phyloP scores from a whole-genome alignment of 1,140 invertebrate species.

The Anthonomus grandis region DNA sequence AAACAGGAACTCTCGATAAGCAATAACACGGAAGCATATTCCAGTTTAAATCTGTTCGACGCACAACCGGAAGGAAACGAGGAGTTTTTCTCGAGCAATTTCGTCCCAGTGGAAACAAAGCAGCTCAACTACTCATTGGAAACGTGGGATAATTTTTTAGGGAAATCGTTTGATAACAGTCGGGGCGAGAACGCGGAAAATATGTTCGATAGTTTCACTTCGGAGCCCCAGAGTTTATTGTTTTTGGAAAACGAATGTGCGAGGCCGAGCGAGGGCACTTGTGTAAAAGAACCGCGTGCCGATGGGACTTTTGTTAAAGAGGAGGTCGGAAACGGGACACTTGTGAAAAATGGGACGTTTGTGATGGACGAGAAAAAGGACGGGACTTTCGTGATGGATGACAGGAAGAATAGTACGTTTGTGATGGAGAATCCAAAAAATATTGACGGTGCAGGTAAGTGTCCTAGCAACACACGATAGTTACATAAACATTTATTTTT shows the following conservation, averaged over 20 bases:
- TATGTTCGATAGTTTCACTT: slow-evolving; percentile 44
- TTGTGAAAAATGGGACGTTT: slow-evolving; percentile 23
- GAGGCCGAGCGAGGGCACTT: too few relatives aligned
- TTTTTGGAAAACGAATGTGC: slow-evolving; percentile 35
- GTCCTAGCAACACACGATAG: too few relatives aligned
- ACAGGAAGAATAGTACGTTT: slow-evolving; percentile 22
- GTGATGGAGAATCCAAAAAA: slow-evolving; percentile 16
- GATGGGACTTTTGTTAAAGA: background rate
- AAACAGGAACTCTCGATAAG: slow-evolving; percentile 31
- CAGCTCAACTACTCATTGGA: slow-evolving; percentile 46
- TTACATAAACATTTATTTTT: too few relatives aligned
- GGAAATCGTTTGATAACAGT: slow-evolving; percentile 41
- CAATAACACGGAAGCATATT: slow-evolving; percentile 10
- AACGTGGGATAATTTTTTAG: slow-evolving; percentile 49
- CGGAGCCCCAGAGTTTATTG: slow-evolving; percentile 44
- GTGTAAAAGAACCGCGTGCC: background rate
- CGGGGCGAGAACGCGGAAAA: slow-evolving; percentile 29
- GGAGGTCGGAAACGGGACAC: slow-evolving; percentile 2
- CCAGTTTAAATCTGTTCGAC: slow-evolving; percentile 43
- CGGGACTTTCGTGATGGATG: slow-evolving; percentile 7
- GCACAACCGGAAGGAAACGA: slow-evolving; percentile 22
- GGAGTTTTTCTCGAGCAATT: slow-evolving; percentile 7
- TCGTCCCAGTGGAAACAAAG: slow-evolving; percentile 11
- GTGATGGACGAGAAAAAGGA: slow-evolving; percentile 11
- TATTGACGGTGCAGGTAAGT: background rate